phyloP scores from a whole-genome alignment of 2,113 vertebrate species.

The Pelodiscus sinensis region DNA sequence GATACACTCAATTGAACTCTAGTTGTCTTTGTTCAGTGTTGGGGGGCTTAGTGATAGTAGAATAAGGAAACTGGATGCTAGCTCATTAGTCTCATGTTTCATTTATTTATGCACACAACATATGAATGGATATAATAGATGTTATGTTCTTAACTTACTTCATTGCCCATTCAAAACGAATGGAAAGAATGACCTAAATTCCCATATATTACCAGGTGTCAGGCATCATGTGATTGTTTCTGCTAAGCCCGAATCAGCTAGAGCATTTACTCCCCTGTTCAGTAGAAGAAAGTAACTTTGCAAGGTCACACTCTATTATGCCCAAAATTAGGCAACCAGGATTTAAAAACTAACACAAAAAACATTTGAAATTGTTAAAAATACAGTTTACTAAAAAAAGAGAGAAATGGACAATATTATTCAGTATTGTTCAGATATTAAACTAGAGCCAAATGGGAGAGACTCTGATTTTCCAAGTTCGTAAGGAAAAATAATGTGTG shows the following conservation, averaged over 20 bases:
- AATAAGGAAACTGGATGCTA: neutral
- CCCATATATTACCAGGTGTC: conserved; percentile 18
- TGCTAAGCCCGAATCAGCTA: neutral
- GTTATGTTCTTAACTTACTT: neutral
- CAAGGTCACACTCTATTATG: neutral
- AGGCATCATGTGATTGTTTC: neutral
- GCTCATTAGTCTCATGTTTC: neutral
- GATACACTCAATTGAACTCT: neutral
- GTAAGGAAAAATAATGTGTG: neutral
- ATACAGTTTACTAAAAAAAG: neutral
- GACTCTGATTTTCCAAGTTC: neutral
- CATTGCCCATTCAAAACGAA: conserved; percentile 36
- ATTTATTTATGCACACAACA: too few relatives aligned
- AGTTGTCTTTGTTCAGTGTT: neutral
- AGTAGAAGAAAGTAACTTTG: neutral
- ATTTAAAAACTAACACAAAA: neutral
- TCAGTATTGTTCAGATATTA: neutral
- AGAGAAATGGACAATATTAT: neutral
- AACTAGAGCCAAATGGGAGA: neutral
- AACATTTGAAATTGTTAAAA: neutral
- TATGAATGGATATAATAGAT: too few relatives aligned
- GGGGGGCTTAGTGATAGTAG: neutral
- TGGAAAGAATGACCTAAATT: conserved; percentile 33
- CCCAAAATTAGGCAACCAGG: neutral
- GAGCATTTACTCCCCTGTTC: conserved; percentile 15